Evolutionary conservation across 1,140 invertebrate species (phyloP).

Genomic region (Ceratitis capitata): DNA sequence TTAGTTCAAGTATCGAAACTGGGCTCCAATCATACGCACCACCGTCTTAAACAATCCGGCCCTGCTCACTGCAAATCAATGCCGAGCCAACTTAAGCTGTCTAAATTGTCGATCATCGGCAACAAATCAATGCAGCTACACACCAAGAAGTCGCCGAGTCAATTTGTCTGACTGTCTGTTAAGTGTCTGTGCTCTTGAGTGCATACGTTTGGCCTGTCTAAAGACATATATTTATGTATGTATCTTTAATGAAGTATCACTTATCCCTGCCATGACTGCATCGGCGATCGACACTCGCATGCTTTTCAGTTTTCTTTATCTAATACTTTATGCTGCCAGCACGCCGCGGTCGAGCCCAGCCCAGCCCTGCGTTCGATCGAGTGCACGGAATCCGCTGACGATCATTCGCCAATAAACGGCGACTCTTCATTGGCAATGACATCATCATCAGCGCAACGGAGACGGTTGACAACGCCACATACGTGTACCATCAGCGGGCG

Average conservation of each 20-base stretch:
- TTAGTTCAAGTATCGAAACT: too few species aligned
- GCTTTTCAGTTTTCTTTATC: too few species aligned
- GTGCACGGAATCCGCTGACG: not conserved
- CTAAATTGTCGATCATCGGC: not conserved
- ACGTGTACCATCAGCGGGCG: not conserved
- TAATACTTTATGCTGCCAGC: too few species aligned
- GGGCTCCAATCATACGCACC: too few species aligned
- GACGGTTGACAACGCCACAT: too few species aligned
- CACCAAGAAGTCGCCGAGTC: not conserved
- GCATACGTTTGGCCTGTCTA: not conserved
- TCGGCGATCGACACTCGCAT: too few species aligned
- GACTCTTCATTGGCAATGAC: not conserved
- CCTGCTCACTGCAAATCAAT: not conserved
- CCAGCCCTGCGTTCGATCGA: not conserved
- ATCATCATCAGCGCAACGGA: constrained; percentile 4
- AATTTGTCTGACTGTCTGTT: not conserved
- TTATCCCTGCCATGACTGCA: too few species aligned
- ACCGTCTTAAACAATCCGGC: not conserved
- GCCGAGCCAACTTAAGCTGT: not conserved
- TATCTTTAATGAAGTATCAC: too few species aligned
- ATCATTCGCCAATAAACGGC: not conserved
- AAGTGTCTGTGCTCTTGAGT: not conserved
- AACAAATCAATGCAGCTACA: not conserved
- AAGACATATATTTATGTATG: not conserved
- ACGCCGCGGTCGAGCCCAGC: too few species aligned